Conservation (phyloP, 2,888 invertebrate species). For the Scaptomyza caliginosa region DNA sequence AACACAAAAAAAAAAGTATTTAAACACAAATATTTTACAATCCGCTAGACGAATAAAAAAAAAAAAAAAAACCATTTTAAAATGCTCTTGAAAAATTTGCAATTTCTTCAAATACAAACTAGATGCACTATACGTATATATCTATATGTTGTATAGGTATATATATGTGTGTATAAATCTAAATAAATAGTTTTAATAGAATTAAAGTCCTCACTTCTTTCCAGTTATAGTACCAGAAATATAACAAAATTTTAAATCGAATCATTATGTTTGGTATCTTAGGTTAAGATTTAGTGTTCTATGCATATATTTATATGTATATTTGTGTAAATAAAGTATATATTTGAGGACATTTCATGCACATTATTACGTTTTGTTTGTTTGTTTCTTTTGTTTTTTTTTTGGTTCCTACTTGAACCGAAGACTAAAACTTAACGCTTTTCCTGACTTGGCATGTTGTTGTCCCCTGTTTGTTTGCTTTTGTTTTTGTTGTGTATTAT, state of each 20-base stretch:
- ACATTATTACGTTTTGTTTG: neutral
- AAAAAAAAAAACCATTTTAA: slow-evolving; percentile 31
- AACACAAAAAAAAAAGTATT: slow-evolving; percentile 7
- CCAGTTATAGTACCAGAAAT: slow-evolving; percentile 3
- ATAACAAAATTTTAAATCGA: slow-evolving; percentile 5
- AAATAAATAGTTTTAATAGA: slow-evolving; percentile 37
- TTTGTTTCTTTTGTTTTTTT: neutral
- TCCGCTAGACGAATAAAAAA: neutral
- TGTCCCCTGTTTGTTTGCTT: slow-evolving; percentile 4
- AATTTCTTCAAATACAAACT: slow-evolving; percentile 8
- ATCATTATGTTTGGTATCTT: slow-evolving; percentile 9
- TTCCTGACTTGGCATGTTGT: slow-evolving; percentile 17
- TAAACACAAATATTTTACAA: neutral
- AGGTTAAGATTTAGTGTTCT: slow-evolving; percentile 4
- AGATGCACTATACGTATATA: slow-evolving; percentile 7
- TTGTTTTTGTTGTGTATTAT: slow-evolving; percentile 6
- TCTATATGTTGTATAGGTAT: too few relatives aligned
- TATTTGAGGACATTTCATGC: slow-evolving; percentile 24
- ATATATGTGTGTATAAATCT: slow-evolving; percentile 8
- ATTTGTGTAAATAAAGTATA: slow-evolving; percentile 29
- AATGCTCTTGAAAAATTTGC: slow-evolving; percentile 24
- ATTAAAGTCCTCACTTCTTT: neutral
- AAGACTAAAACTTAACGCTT: slow-evolving; percentile 19
- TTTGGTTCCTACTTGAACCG: neutral
- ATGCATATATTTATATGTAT: slow-evolving; percentile 16